Evolutionary conservation across 2,888 invertebrate species (phyloP).

Genomic region (Bombylius discolor): DNA sequence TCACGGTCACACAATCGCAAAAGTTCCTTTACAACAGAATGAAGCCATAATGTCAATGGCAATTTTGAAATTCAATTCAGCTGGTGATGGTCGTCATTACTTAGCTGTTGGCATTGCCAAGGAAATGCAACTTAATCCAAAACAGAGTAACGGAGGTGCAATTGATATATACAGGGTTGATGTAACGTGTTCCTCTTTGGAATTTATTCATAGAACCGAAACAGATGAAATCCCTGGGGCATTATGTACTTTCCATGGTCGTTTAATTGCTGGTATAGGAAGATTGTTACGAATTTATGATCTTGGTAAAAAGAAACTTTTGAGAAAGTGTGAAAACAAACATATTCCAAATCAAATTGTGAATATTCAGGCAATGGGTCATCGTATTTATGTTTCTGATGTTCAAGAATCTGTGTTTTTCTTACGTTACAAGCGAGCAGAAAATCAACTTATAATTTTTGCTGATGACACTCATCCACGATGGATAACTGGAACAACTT

Average conservation of each 20-base stretch:
- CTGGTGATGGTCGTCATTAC: constrained; percentile 40
- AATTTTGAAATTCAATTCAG: constrained; percentile 61
- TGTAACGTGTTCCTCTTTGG: constrained; percentile 67
- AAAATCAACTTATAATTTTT: constrained; percentile 96
- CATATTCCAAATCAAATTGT: constrained; percentile 93
- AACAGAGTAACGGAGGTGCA: constrained; percentile 68
- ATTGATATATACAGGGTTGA: constrained; percentile 70
- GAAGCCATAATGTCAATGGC: constrained; percentile 88
- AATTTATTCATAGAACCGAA: constrained; percentile 85
- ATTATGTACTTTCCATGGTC: constrained; percentile 81
- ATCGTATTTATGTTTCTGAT: constrained; percentile 88
- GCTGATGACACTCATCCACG: constrained; percentile 96
- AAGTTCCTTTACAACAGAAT: constrained; percentile 81
- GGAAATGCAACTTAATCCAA: constrained; percentile 78
- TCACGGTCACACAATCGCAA: constrained; percentile 61
- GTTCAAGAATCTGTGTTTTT: constrained; percentile 96
- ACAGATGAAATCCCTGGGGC: constrained; percentile 87
- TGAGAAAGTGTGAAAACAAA: constrained; percentile 94
- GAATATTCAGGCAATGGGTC: constrained; percentile 86
- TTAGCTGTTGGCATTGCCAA: constrained; percentile 85
- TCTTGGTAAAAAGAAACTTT: constrained; percentile 87
- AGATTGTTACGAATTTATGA: constrained; percentile 87
- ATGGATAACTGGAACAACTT: constrained; percentile 85
- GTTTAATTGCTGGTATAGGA: constrained; percentile 85
- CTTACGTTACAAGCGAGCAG: constrained; percentile 83